These are phyloP conservation scores for Helicolenus hilgendorfi DNA, from an alignment of 2,797 vertebrate genomes.

Conservation along the genomic window DNA sequence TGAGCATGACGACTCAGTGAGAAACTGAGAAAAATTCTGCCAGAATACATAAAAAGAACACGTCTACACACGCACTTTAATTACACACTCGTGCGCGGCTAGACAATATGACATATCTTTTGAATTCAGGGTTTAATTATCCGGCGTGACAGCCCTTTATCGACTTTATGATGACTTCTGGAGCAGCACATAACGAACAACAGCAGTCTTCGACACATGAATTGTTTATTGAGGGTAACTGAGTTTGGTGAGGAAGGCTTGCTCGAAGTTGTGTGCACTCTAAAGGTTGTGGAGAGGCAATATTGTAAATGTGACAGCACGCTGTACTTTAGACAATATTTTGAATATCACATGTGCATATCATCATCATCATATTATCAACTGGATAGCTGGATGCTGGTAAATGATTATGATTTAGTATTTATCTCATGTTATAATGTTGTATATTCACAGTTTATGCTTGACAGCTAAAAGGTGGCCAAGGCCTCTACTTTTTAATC, in stretches of 20 bases:
- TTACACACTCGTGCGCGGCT: not conserved
- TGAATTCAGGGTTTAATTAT: not conserved
- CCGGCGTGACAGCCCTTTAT: not conserved
- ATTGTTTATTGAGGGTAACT: not conserved
- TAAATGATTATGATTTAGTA: not conserved
- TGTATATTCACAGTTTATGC: not conserved
- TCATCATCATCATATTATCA: not conserved
- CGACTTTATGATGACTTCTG: not conserved
- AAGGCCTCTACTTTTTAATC: not conserved
- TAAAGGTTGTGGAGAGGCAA: not conserved
- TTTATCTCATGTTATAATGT: not conserved
- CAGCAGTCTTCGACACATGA: too few species aligned
- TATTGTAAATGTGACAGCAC: not conserved
- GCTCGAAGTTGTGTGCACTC: not conserved
- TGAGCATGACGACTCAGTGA: not conserved
- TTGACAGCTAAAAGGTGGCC: not conserved
- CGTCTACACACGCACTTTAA: not conserved
- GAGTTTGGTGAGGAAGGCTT: not conserved
- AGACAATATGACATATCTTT: not conserved
- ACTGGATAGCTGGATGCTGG: not conserved
- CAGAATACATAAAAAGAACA: not conserved
- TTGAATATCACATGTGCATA: not conserved
- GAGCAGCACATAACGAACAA: not conserved
- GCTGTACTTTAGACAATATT: not conserved
- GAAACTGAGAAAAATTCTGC: not conserved